Base-by-base conservation (phyloP, 37 sponge, comb jelly and placozoan genomes). In the Corticium candelabrum region DNA sequence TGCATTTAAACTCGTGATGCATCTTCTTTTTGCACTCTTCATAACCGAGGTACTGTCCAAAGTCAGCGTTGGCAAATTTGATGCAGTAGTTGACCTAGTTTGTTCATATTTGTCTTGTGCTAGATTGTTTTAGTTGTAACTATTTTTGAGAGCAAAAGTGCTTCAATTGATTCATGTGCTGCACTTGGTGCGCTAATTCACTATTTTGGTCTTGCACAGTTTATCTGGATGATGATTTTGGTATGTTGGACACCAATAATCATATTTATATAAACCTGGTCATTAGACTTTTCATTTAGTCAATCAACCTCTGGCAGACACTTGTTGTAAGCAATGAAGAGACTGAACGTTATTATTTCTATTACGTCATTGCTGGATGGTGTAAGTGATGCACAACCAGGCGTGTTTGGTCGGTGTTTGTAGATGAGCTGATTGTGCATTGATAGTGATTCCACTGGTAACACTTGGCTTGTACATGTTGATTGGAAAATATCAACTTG, bases 131-230 rank as follows among this genome's bases (percentile, higher is more conserved):
- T 70, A 5, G 73, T 70, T 4, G 73, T 32, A 35, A 7, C 73
- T 4, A 29, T 70, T 32, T 70, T 30, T 15, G 5, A 29, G 36
- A 15, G n/a, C 7, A 70, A 15, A 4, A 4, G 34, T 5, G 29
- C 73, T n/a, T 4, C n/a, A 7, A 29, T 32, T 4, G 34, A n/a
- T 7, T 7, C 5, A 4, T 70, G 73, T 29, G 7, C 5, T 70
- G 73, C 73, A n/a, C 32, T 70, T n/a, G 73, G 73, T 5, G 7
- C 4, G 5, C 73, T 70, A 15, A n/a, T 70, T 70, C 73, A 70
- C 73, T 70, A n/a, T 29, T 70, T 70, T 15, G 73, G 32, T 29
- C 34, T 70, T 33, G 73, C 73, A n/a, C 73, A 70, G 35, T 70
- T 70, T 15, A 29, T 32, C 34, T 70, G 73, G 73, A 70, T 70